Evolutionary conservation across 2,888 invertebrate genomes (phyloP), one percentile per base, ranked within the genome.

Genomic region (Malthinus flaveolus): DNA sequence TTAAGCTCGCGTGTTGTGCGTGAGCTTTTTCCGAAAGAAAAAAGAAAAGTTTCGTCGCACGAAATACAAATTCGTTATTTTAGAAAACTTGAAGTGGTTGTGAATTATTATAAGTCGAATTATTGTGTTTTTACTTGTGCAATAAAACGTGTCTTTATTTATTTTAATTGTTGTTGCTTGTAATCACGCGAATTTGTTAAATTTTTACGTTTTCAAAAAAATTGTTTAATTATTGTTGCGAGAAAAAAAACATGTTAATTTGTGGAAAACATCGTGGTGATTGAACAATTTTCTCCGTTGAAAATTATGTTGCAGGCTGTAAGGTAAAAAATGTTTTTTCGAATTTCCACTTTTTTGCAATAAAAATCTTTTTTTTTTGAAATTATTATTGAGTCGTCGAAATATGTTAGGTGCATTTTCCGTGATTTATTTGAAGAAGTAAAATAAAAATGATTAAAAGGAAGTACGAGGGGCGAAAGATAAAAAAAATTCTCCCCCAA

Each of bases 401-500:
- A 35, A 35, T 10, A 35, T 23, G 23, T 35, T 35, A 1, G 10
- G 10, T 35, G 3, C 7, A 3, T 35, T 6, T 35, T 35, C 9
- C 9, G 1, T 9, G 35, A 10, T 10, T 10, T 35, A 8, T 6
- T 35, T 4, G 35, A 35, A 2, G 3, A 3, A 1, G 5, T 23
- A 23, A 23, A 23, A 23, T 23, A 23, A 23, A 23, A 23, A 23
- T 23, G 2, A 23, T 23, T 23, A 5, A n/a, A n/a, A 35, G 36
- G 32, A 45, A 45, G 57, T 51, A 53, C 15, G 36, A 51, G n/a
- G 59, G 49, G 61, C 32, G 56, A n/a, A n/a, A n/a, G 42, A 53
- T 56, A 63, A 45, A 50, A 63, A 59, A 59, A 59, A n/a, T n/a
- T 57, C 59, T 58, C 59, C 64, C 63, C 59, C 56, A 65, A 56